Evolutionary conservation across 2,888 invertebrate genomes (phyloP), one percentile per base, ranked within the genome.

Genomic region (Nineta flava): DNA sequence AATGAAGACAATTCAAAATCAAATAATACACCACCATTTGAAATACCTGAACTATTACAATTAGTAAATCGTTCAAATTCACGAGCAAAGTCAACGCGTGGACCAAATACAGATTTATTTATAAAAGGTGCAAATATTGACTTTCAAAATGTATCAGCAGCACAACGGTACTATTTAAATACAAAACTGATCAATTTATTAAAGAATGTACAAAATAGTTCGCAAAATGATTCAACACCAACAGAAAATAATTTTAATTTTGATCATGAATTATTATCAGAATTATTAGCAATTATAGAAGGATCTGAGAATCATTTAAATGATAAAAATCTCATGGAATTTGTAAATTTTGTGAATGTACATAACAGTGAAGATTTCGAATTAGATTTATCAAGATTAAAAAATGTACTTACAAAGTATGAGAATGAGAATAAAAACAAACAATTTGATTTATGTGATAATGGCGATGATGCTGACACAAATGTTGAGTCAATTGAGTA

Each of bases 261-360:
- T 43, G 65, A 65, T 51, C 61, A 60, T 49, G 57, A 59, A 4
- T 59, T 62, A 46, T 52, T 64, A 7, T 59, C 57, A 21, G 61
- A 65, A 31, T 49, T 65, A 5, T 51, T 65, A 16, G 55, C 59
- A 21, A 56, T 62, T 1, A 59, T 66, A 4, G 62, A 65, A 51
- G 60, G 60, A 10, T 53, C 58, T 6, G 58, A 61, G 49, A 55
- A 56, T 32, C 58, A 61, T 35, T 48, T 62, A 9, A 64, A 54
- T 48, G 62, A 64, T 44, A 60, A 62, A 49, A 61, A 61, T 50
- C 56, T 66, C 19, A 60, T 61, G 48, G 61, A 65, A 12, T 62
- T 66, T 52, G 63, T 67, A 2, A 65, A 66, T 49, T 63, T 60
- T 46, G 58, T 65, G 2, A 64, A 65, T 42, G 59, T 60, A 6